Conservation (phyloP, 1,140 invertebrate species). For the Meloidogyne hapla region DNA sequence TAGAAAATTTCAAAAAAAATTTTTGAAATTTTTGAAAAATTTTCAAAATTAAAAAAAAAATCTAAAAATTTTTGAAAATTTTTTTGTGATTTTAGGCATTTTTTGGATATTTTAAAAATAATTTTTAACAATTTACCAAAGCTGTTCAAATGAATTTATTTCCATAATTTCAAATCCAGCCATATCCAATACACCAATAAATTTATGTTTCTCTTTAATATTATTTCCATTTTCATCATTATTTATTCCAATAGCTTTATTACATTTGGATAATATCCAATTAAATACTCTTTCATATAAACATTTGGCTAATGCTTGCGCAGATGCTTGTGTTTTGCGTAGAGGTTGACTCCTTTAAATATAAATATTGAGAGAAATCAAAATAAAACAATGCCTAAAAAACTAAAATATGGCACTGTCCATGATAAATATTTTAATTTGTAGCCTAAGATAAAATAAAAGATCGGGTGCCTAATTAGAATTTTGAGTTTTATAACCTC, state of each 20-base stretch:
- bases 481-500: too few relatives aligned
- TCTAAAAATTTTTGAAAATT: neutral
- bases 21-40: too few relatives aligned
- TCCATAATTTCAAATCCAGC: slow-evolving; percentile 99
- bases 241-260: slow-evolving; percentile 44
- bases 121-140: slow-evolving; percentile 65
- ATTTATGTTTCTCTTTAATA: neutral
- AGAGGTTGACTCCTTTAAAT: slow-evolving; percentile 13
- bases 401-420: too few relatives aligned
- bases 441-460: too few relatives aligned
- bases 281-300: slow-evolving; percentile 58
- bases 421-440: too few relatives aligned
- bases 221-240: slow-evolving; percentile 8
- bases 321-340: slow-evolving; percentile 65
- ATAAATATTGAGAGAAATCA: neutral
- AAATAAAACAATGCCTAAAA: too few relatives aligned
- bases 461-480: too few relatives aligned
- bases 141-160: slow-evolving; percentile 26
- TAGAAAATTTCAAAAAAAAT: too few relatives aligned
- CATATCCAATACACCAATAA: slow-evolving; percentile 94
- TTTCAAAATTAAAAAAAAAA: too few relatives aligned
- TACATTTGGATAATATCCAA: slow-evolving; percentile 59
- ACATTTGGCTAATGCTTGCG: slow-evolving; percentile 66
- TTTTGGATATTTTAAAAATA: too few relatives aligned
- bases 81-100: too few relatives aligned